These are phyloP conservation scores for Columba janthina DNA, from an alignment of 2,113 vertebrate species.

Conservation along the genomic window DNA sequence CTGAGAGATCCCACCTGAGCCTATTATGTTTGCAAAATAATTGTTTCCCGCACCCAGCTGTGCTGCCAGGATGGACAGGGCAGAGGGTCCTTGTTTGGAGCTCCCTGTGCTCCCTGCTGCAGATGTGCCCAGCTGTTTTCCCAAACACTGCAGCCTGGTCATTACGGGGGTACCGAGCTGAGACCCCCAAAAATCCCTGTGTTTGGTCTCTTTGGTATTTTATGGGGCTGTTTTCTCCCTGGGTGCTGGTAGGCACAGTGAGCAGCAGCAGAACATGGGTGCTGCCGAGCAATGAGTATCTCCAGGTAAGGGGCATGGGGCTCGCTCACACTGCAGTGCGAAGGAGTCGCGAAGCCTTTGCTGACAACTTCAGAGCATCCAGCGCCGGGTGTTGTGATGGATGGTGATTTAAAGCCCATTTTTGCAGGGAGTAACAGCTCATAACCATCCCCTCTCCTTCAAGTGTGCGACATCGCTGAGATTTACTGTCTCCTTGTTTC, in stretches of 20 bases:
- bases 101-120: not conserved
- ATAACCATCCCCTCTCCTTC: not conserved
- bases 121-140: not conserved
- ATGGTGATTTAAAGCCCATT: not conserved
- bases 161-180: accelerated
- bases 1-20: no score
- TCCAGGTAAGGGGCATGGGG: not conserved
- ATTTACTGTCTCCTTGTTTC: not conserved
- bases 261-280: not conserved
- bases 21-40: no score
- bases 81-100: not conserved
- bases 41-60: no score
- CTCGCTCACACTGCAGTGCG: accelerated
- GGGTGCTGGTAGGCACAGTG: accelerated
- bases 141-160: not conserved
- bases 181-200: not conserved
- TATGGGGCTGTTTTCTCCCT: not conserved
- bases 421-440: not conserved
- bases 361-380: not conserved
- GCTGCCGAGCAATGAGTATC: not conserved
- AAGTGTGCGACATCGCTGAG: accelerated
- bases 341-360: not conserved
- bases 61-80: accelerated
- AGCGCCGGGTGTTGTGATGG: not conserved
- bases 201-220: not conserved